Evolutionary conservation across 1,140 invertebrate genomes (phyloP).

Genomic region (Coptotermes formosanus): DNA sequence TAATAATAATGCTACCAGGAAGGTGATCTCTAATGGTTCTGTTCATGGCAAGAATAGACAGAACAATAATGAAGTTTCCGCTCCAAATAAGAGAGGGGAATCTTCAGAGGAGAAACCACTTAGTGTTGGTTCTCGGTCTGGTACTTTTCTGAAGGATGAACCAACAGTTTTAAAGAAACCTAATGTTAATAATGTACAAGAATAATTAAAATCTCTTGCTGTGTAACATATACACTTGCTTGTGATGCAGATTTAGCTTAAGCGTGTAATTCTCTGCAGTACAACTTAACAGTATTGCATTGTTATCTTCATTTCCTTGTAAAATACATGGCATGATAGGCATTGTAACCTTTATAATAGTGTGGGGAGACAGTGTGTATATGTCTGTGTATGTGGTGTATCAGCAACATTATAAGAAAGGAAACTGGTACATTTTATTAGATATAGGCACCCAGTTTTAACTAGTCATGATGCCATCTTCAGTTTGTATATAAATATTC

Average conservation of each 20-base stretch:
- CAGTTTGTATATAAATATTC: background rate
- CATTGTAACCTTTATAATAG: background rate
- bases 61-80: background rate
- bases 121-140: conserved; percentile 57
- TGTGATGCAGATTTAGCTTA: background rate
- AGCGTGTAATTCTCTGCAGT: background rate
- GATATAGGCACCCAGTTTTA: background rate
- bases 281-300: background rate
- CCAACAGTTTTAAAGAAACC: conserved; percentile 55
- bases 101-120: conserved; percentile 9
- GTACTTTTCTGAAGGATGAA: conserved; percentile 72
- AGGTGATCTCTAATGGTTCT: conserved; percentile 13
- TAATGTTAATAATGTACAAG: conserved; percentile 48
- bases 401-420: background rate
- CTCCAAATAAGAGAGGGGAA: background rate
- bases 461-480: background rate
- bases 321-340: background rate
- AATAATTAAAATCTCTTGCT: conserved; percentile 29
- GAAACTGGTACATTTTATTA: background rate
- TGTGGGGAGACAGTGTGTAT: background rate
- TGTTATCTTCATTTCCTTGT: background rate
- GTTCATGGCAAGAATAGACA: conserved; percentile 17
- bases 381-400: background rate
- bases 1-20: background rate
- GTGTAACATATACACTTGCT: conserved; percentile 7